Evolutionary conservation across 2,113 vertebrate species (phyloP), one percentile per base, ranked within the genome.

Genomic region (Megaleporinus macrocephalus): DNA sequence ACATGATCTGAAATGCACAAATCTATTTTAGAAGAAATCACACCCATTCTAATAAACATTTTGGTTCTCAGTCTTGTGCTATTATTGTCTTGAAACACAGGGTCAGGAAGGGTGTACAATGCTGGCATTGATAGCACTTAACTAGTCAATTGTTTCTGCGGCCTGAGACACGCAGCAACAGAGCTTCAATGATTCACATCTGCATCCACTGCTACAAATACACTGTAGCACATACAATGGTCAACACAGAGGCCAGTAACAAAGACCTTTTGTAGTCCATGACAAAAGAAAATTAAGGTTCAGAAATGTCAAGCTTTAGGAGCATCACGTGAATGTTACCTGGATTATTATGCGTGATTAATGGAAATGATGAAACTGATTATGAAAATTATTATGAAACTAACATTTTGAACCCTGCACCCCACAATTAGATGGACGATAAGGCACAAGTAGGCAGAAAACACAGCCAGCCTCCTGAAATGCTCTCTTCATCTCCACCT

Each of bases 401-500:
- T n/a, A n/a, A n/a, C n/a, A 72, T 27, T 14, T 63, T 5, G 78
- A 81, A 51, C 78, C 29, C 0, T 73, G 20, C 3, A 13, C 77
- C 0, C 79, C 10, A 77, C 65, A 22, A 75, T 70, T 83, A 81
- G 87, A 89, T 53, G 94, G 95, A 73, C 88, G 81, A 74, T 92
- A 92, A 0, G 95, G 93, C 9, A 89, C 69, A 76, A 95, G 89
- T 53, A 92, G 76, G 84, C 95, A 95, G 88, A 95, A 94, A 59
- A 96, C 95, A 86, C 91, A 95, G 72, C 94, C 95, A 0, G 93
- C 92, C 88, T 94, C 93, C 87, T 95, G 95, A 86, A 95, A 95
- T 16, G 95, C 93, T 53, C 89, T 90, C 83, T 94, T 93, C 91
- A 96, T 90, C 87, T 91, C 93, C 90, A 93, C 90, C 95, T 96